Conservation (phyloP, 2,888 invertebrate species). For the Drosophila fulvimacula region DNA sequence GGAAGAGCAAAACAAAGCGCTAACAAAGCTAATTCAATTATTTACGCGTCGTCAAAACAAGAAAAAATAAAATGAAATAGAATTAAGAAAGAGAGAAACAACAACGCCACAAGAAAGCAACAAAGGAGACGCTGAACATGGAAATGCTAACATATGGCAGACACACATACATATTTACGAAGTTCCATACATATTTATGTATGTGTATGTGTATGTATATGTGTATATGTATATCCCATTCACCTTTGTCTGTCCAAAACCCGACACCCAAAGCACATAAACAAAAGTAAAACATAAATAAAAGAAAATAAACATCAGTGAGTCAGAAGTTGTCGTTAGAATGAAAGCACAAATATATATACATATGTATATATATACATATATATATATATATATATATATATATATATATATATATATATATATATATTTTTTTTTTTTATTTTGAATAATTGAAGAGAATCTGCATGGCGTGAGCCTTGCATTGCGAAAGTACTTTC, state of each 20-base stretch:
- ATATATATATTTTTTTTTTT: no score
- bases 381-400: no score
- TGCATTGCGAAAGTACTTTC: neutral
- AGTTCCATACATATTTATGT: neutral
- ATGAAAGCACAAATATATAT: no score
- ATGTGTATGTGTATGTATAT: neutral
- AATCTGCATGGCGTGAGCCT: neutral
- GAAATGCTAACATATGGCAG: slow-evolving; percentile 34
- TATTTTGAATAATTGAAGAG: neutral
- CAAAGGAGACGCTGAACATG: slow-evolving; percentile 12
- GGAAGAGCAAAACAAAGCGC: slow-evolving; percentile 56
- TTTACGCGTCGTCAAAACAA: slow-evolving; percentile 61
- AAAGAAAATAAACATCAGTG: slow-evolving; percentile 9
- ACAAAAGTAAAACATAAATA: slow-evolving; percentile 16
- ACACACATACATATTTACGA: slow-evolving; percentile 21
- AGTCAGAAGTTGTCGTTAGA: slow-evolving; percentile 25
- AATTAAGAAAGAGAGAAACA: slow-evolving; percentile 15
- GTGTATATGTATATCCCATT: neutral
- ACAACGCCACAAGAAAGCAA: slow-evolving; percentile 28
- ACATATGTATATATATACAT: no score
- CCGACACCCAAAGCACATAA: slow-evolving; percentile 8
- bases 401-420: no score
- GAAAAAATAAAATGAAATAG: slow-evolving; percentile 22
- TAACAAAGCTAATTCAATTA: slow-evolving; percentile 71
- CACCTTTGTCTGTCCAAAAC: neutral